Evolutionary conservation across 2,797 vertebrate species (phyloP).

Genomic region (Lateolabrax maculatus): DNA sequence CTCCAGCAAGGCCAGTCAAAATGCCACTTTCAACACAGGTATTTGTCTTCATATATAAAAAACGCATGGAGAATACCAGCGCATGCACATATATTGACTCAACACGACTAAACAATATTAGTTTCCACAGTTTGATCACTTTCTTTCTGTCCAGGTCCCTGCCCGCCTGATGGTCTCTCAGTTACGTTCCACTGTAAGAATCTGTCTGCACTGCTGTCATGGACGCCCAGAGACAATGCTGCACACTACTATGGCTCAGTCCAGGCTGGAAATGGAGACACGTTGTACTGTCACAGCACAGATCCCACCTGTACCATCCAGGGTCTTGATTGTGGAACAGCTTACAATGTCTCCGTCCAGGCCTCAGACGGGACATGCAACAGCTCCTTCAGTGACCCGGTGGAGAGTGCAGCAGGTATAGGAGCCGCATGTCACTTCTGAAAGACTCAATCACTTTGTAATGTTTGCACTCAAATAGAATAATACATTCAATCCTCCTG

Average conservation of each 20-base stretch:
- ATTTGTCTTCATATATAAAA: not conserved
- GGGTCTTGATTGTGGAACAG: conserved; percentile 78
- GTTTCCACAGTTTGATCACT: not conserved
- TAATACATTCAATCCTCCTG: not conserved
- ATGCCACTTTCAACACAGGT: conserved; percentile 75
- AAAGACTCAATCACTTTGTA: not conserved
- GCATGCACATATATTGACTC: not conserved
- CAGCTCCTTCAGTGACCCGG: conserved; percentile 77
- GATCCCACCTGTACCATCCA: conserved; percentile 71
- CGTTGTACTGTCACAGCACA: conserved; percentile 74
- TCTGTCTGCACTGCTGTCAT: conserved; percentile 79
- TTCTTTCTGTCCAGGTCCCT: conserved; percentile 75
- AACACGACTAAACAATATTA: not conserved
- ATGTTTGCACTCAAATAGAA: not conserved
- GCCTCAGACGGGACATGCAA: conserved; percentile 82
- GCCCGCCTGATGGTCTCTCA: conserved; percentile 74
- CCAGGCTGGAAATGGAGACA: conserved; percentile 57
- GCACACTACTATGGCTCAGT: conserved; percentile 77
- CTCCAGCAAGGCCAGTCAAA: conserved; percentile 74
- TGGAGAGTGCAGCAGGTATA: conserved; percentile 80
- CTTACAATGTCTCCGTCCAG: conserved; percentile 85
- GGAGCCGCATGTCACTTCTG: not conserved
- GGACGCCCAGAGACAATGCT: conserved; percentile 69
- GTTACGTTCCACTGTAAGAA: conserved; percentile 74
- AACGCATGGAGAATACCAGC: not conserved